Evolutionary conservation across 2,888 invertebrate genomes (phyloP).

Genomic region (Phalangium opilio): DNA sequence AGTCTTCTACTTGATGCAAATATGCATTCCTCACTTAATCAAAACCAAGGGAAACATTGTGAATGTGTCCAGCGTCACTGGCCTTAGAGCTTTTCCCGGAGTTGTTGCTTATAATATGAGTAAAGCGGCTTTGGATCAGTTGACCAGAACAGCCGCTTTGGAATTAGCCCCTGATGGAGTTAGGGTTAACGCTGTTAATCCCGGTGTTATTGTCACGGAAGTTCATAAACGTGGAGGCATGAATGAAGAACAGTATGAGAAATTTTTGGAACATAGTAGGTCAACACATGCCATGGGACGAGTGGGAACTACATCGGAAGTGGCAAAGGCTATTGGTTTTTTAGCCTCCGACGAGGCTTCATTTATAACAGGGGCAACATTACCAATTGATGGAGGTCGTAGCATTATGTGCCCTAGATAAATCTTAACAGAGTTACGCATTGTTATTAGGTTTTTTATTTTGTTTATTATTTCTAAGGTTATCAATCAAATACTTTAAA

Average conservation of each 20-base stretch:
- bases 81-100: slow-evolving; percentile 73
- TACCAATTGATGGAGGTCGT: slow-evolving; percentile 88
- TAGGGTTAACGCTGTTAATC: slow-evolving; percentile 34
- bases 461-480: too few relatives aligned
- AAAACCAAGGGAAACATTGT: slow-evolving; percentile 64
- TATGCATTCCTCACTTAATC: slow-evolving; percentile 71
- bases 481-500: too few relatives aligned
- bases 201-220: slow-evolving; percentile 83
- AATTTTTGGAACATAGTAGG: slow-evolving; percentile 65
- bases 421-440: too few relatives aligned
- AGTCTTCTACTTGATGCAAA: slow-evolving; percentile 50
- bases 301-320: slow-evolving; percentile 66
- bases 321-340: slow-evolving; percentile 78
- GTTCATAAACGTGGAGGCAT: slow-evolving; percentile 75
- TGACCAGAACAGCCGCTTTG: slow-evolving; percentile 79
- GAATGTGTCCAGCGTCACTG: slow-evolving; percentile 88
- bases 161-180: slow-evolving; percentile 28
- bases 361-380: slow-evolving; percentile 73
- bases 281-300: slow-evolving; percentile 83
- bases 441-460: too few relatives aligned
- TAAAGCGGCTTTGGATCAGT: slow-evolving; percentile 78
- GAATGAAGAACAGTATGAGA: slow-evolving; percentile 56
- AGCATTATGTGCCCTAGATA: slow-evolving; percentile 86
- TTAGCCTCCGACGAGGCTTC: slow-evolving; percentile 66
- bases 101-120: slow-evolving; percentile 77